Evolutionary conservation across 2,113 vertebrate species (phyloP), one percentile per base, ranked within the genome.

Genomic region (Hoplias malabaricus): DNA sequence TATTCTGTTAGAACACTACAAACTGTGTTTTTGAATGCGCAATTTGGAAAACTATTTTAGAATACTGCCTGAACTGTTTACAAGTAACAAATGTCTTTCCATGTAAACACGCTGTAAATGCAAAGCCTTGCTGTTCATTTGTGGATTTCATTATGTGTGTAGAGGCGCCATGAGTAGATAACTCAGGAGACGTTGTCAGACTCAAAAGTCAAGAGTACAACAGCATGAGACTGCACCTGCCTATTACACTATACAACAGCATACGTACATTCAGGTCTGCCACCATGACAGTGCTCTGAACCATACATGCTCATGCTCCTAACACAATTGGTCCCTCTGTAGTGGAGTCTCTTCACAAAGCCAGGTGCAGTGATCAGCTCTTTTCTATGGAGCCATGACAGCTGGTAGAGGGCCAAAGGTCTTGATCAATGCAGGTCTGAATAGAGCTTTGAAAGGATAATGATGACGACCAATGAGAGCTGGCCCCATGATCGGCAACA

Each of bases 351-450:
- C 36, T 40, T 63, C 34, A 81, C 82, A 81, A 78, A 75, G 72
- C 46, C 61, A 70, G 71, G 27, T 72, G 75, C 71, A 57, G 70
- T 4, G n/a, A 68, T 81, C 79, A 75, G 82, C 79, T 77, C 59
- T 78, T 75, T 70, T 65, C 71, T 34, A 29, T 16, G 48, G 38
- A 43, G 76, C 53, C 73, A 36, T 66, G 74, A 56, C 68, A 72
- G 79, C 54, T 80, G 67, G 69, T 59, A 56, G 34, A 43, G 36
- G 14, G 77, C 73, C 62, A 77, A 23, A 21, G 68, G 43, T 36
- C 54, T 73, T 62, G 31, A 80, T 80, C 73, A 69, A 68, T 33
- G 48, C 75, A 70, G 12, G 31, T 54, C 33, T 46, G 42, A 36
- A 54, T 56, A 36, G 29, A 69, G 23, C 59, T 78, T 74, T 67